Conservation (phyloP, 2,888 invertebrate genomes). For the Cepaea hortensis region DNA sequence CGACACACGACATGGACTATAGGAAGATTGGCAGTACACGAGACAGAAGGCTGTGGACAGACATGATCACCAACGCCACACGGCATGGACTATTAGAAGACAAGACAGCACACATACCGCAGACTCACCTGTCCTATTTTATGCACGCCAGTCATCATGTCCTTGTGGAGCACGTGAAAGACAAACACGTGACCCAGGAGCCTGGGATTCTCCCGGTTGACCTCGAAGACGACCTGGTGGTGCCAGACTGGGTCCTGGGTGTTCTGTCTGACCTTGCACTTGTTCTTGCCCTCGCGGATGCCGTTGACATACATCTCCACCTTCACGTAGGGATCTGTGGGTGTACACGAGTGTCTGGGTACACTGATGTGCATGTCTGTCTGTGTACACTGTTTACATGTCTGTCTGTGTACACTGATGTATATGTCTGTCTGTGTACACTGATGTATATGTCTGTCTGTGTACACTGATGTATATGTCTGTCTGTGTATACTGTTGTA, state of each 20-base stretch:
- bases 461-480: too few species aligned
- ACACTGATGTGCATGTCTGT: neutral
- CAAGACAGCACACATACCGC: neutral
- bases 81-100: conserved; percentile 63
- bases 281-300: conserved; percentile 68
- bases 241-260: conserved; percentile 73
- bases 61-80: too few species aligned
- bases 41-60: too few species aligned
- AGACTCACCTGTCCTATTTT: conserved; percentile 68
- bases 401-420: too few species aligned
- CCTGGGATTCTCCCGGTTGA: conserved; percentile 71
- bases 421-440: too few species aligned
- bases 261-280: conserved; percentile 71
- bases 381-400: neutral
- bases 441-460: too few species aligned
- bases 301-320: conserved; percentile 73
- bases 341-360: neutral
- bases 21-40: too few species aligned
- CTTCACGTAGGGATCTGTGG: conserved; percentile 70
- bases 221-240: conserved; percentile 70
- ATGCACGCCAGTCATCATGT: conserved; percentile 72
- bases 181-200: conserved; percentile 70
- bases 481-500: too few species aligned
- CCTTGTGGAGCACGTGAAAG: conserved; percentile 71
- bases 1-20: too few species aligned